Percentiles rank a stretch among this genome's conserved stretches.
These are phyloP conservation scores for Amblyjoppa fuscipennis DNA, from an alignment of 2,888 invertebrate genomes.

Conservation along the genomic window DNA sequence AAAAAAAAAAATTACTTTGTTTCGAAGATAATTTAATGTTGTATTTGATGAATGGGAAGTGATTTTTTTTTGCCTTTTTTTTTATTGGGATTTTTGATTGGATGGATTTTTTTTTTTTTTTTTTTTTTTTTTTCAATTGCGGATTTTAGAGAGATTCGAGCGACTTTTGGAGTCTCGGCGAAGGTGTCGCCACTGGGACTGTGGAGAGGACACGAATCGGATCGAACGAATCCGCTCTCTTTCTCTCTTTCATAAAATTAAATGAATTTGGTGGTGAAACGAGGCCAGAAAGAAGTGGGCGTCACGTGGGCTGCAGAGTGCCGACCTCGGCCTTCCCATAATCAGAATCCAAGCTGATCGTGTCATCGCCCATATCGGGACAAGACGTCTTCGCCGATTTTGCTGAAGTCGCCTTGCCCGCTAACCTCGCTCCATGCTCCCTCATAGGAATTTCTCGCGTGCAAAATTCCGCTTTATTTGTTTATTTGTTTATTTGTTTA, in stretches of 20 bases:
- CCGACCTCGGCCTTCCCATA: constrained; percentile 74
- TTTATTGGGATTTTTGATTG: not conserved
- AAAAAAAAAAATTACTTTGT: no score
- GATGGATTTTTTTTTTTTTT: not conserved
- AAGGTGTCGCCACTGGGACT: not conserved
- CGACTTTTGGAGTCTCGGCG: not conserved
- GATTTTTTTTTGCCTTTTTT: not conserved
- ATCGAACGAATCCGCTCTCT: constrained; percentile 23
- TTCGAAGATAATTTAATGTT: no score
- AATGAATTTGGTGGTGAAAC: constrained; percentile 66
- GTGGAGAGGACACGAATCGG: constrained; percentile 18
- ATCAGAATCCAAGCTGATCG: constrained; percentile 66
- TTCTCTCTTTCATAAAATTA: constrained; percentile 35
- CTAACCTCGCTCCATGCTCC: constrained; percentile 9
- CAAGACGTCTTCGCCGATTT: constrained; percentile 48
- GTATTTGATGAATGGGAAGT: no score
- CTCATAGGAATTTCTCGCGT: constrained; percentile 34
- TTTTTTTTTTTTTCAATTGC: not conserved
- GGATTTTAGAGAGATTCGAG: not conserved
- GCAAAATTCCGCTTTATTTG: not conserved
- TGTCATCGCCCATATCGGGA: constrained; percentile 64
- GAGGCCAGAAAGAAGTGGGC: constrained; percentile 68
- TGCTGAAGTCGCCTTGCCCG: constrained; percentile 11
- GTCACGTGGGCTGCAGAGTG: constrained; percentile 68
- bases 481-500: no score